Evolutionary conservation across 2,888 invertebrate species (phyloP).

Genomic region (Drosophila eohydei): DNA sequence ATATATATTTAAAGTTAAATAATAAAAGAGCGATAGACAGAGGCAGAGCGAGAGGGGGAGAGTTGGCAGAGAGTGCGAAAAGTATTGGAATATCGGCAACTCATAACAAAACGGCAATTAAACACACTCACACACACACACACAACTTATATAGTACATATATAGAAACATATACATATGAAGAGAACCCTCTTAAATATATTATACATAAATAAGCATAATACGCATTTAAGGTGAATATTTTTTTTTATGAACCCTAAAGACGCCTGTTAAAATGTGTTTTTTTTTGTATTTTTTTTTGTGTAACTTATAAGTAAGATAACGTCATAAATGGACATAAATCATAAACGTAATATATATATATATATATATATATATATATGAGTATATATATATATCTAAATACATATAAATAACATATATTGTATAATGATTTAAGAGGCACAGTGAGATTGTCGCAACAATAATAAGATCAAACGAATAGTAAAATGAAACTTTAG

Average conservation of each 20-base stretch:
- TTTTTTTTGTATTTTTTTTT: constrained; percentile 25
- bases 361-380: neutral
- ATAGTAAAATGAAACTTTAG: constrained; percentile 39
- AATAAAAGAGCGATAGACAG: constrained; percentile 21
- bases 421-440: constrained; percentile 20
- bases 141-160: constrained; percentile 13
- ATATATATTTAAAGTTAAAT: constrained; percentile 26
- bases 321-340: constrained; percentile 34
- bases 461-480: constrained; percentile 42
- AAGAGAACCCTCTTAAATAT: constrained; percentile 39
- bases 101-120: constrained; percentile 45
- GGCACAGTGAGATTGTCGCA: constrained; percentile 21
- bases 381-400: neutral
- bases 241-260: constrained; percentile 28
- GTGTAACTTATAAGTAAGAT: constrained; percentile 37
- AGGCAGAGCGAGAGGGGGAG: constrained; percentile 2
- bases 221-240: constrained; percentile 66
- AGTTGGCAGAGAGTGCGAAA: constrained; percentile 1
- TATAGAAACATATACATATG: constrained; percentile 21
- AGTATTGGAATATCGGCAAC: constrained; percentile 8
- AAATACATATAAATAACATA: neutral
- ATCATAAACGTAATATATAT: constrained; percentile 15
- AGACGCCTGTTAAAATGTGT: constrained; percentile 37
- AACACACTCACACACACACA: constrained; percentile 20
- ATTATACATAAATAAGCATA: constrained; percentile 19